phyloP scores from a whole-genome alignment of 2,797 vertebrate species.

The Triplophysa bombifrons region DNA sequence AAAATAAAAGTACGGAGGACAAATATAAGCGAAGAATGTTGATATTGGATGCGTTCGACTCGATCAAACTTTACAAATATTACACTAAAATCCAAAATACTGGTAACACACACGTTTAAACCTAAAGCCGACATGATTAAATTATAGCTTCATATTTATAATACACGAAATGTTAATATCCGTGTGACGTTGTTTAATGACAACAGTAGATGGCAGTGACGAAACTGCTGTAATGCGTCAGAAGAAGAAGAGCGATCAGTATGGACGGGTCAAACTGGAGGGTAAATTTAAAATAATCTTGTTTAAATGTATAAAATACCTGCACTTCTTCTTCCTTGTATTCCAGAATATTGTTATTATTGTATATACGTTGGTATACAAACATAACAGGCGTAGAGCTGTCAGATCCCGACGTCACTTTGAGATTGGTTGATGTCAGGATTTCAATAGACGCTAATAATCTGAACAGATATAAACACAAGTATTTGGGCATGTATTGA shows the following conservation, averaged over 20 bases:
- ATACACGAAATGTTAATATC: background rate
- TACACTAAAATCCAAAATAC: background rate
- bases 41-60: too few relatives aligned
- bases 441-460: background rate
- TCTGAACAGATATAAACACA: background rate
- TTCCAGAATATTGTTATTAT: background rate
- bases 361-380: background rate
- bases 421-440: background rate
- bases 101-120: background rate
- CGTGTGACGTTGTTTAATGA: too few relatives aligned
- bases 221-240: background rate
- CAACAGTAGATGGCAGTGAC: constrained; percentile 7
- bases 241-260: background rate
- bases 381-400: background rate
- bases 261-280: constrained; percentile 1
- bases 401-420: background rate
- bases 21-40: too few relatives aligned
- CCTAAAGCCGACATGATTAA: accelerated
- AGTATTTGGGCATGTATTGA: background rate
- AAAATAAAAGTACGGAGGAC: constrained; percentile 37
- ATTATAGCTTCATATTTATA: background rate
- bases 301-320: background rate
- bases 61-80: too few relatives aligned
- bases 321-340: background rate
- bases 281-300: background rate